Evolutionary conservation across 2,113 vertebrate species (phyloP).

Genomic region (Planiliza haematocheilus): DNA sequence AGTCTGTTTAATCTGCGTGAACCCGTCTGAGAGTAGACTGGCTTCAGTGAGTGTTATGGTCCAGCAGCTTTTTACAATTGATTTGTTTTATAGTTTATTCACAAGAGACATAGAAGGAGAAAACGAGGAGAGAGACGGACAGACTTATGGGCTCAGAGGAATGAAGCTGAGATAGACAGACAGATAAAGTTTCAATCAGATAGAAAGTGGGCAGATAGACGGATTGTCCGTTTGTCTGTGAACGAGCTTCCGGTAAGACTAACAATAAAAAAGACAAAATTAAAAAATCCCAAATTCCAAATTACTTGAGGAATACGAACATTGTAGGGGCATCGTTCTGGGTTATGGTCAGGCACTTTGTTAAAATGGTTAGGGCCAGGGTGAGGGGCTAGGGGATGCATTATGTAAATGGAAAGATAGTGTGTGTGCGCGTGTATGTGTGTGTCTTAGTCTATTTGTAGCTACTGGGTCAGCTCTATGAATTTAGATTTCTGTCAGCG

Average conservation of each 20-base stretch:
- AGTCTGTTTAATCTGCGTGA: not conserved
- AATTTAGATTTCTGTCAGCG: constrained; percentile 55
- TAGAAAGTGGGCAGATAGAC: constrained; percentile 23
- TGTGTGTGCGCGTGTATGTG: constrained; percentile 9
- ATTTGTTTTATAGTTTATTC: constrained; percentile 48
- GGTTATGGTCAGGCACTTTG: too few species aligned
- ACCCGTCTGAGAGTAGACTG: not conserved
- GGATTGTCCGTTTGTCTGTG: not conserved
- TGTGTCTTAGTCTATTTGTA: constrained; percentile 58
- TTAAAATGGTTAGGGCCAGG: too few species aligned
- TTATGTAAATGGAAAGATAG: too few species aligned
- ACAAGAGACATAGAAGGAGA: constrained; percentile 17
- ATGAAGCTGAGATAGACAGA: constrained; percentile 14
- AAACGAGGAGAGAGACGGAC: not conserved
- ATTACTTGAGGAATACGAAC: too few species aligned
- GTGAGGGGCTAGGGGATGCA: too few species aligned
- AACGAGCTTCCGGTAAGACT: not conserved
- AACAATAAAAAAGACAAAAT: not conserved
- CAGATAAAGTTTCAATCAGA: constrained; percentile 14
- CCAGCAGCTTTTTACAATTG: constrained; percentile 17
- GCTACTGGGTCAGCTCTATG: constrained; percentile 50
- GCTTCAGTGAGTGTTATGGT: constrained; percentile 25
- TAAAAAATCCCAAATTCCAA: not conserved
- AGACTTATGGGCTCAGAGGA: constrained; percentile 4
- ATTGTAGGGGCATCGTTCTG: too few species aligned